Conservation (phyloP, 2,113 vertebrate species). For the Opisthocomus hoazin region DNA sequence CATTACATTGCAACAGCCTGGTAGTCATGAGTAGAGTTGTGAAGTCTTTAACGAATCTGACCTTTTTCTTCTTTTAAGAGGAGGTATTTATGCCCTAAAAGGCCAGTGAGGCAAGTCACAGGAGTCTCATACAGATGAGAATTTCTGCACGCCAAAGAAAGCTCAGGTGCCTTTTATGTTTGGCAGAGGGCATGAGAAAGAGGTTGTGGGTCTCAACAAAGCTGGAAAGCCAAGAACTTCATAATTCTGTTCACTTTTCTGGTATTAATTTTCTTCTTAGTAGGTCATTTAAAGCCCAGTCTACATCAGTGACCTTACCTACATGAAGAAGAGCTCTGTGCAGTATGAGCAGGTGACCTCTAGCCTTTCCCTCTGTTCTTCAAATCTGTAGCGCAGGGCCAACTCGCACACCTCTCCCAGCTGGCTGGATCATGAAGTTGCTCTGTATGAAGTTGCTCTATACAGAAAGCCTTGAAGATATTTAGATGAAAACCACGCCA, state of each 20-base stretch:
- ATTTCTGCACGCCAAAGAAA: background rate
- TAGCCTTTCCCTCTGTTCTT: background rate
- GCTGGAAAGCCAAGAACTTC: background rate
- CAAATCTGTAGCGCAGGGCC: background rate
- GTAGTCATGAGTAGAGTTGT: background rate
- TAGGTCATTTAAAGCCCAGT: background rate
- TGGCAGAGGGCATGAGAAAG: background rate
- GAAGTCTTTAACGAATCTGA: conserved; percentile 10
- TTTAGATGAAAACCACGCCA: background rate
- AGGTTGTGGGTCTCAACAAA: background rate
- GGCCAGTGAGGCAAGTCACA: background rate
- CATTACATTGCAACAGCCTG: conserved; percentile 42
- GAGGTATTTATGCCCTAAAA: background rate
- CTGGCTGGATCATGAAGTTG: background rate
- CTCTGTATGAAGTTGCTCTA: background rate
- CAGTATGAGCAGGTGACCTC: background rate
- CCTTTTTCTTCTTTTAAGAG: background rate
- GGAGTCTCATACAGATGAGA: background rate
- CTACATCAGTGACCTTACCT: background rate
- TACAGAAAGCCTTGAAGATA: background rate
- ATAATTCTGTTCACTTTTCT: background rate
- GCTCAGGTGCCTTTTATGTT: background rate
- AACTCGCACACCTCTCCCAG: background rate
- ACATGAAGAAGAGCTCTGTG: background rate
- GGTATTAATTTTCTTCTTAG: background rate